phyloP scores from a whole-genome alignment of 2,797 vertebrate species.

The Chelon labrosus region DNA sequence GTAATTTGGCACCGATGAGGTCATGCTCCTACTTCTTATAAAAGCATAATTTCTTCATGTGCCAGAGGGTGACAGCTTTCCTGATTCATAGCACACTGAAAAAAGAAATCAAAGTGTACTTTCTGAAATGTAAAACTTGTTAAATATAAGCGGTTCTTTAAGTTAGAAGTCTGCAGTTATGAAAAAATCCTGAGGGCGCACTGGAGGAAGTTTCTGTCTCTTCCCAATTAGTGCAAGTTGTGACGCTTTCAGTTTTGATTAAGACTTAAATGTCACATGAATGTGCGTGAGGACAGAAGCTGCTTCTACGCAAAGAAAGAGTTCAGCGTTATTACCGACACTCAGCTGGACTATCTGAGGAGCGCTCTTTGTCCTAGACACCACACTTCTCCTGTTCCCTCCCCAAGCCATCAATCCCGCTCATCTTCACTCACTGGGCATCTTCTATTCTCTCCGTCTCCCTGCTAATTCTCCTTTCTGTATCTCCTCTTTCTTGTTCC shows the following conservation, averaged over 20 bases:
- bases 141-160: slow-evolving; percentile 12
- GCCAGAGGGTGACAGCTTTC: slow-evolving; percentile 2
- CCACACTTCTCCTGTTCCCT: slow-evolving; percentile 56
- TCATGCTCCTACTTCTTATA: slow-evolving; percentile 1
- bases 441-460: slow-evolving; percentile 54
- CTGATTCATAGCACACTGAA: not conserved
- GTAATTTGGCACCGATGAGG: slow-evolving; percentile 5
- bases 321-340: slow-evolving; percentile 37
- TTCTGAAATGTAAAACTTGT: slow-evolving; percentile 5
- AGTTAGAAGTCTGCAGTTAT: slow-evolving; percentile 1
- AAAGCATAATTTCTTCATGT: not conserved
- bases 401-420: slow-evolving; percentile 60
- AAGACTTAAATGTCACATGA: slow-evolving; percentile 18
- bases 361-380: slow-evolving; percentile 56
- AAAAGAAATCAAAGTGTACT: not conserved
- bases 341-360: slow-evolving; percentile 36
- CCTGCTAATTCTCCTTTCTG: slow-evolving; percentile 62
- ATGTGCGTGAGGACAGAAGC: slow-evolving; percentile 13
- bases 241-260: slow-evolving; percentile 32
- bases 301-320: slow-evolving; percentile 53
- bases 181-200: not conserved
- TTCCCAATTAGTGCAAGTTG: slow-evolving; percentile 15
- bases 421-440: slow-evolving; percentile 58
- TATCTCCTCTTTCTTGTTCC: slow-evolving; percentile 47
- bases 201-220: slow-evolving; percentile 7